A percentile compares a stretch with the other conserved stretches of the same genome.
Evolutionary conservation across 2,888 invertebrate genomes (phyloP).

Genomic region (Idaea dimidiata): DNA sequence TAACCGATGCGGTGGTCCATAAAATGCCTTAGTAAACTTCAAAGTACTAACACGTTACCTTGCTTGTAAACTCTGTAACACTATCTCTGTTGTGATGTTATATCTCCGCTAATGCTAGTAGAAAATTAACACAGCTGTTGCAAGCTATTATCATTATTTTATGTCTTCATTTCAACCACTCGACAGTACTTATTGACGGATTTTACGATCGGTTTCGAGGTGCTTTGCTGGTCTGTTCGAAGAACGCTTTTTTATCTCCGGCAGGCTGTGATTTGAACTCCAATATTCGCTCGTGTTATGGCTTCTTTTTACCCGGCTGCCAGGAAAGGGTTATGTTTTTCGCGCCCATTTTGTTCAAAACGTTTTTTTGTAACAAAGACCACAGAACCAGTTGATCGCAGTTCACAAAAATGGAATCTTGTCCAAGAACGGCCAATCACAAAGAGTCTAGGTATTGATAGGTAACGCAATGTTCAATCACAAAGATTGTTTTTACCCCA

Average conservation of each 20-base stretch:
- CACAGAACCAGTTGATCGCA: no score
- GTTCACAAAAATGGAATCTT: no score
- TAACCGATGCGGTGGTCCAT: background rate
- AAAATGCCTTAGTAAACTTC: background rate
- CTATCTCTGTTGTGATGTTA: background rate
- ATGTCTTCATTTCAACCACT: conserved; percentile 61
- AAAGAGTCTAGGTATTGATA: no score
- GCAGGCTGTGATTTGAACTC: conserved; percentile 1
- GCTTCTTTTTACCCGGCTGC: background rate
- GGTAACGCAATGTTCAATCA: no score
- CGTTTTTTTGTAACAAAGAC: background rate
- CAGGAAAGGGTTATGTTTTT: no score
- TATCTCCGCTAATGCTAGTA: conserved; percentile 55
- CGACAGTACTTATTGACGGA: conserved; percentile 41
- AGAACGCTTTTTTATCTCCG: conserved; percentile 3
- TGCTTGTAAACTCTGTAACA: background rate
- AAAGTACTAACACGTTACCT: background rate
- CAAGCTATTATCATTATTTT: conserved; percentile 50
- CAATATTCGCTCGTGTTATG: background rate
- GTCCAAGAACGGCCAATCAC: no score
- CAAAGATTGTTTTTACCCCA: no score
- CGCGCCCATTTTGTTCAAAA: no score
- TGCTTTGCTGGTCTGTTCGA: conserved; percentile 17
- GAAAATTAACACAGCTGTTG: conserved; percentile 63
- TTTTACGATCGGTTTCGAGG: conserved; percentile 37